phyloP scores from a whole-genome alignment of 2,888 invertebrate genomes.

The Gortyna flavago region DNA sequence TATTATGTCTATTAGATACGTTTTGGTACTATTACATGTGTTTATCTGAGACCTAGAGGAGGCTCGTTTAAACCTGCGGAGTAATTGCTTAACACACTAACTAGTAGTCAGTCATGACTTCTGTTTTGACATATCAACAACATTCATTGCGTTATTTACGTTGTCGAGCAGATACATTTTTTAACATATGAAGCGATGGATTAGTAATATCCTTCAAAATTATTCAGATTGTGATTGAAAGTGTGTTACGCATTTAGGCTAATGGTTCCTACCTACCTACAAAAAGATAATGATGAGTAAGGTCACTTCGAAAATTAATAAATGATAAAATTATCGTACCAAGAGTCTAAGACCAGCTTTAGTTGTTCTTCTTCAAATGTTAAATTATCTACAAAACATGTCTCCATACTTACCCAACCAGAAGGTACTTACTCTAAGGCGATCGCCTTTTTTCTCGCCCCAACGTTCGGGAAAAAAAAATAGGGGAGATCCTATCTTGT shows the following conservation, averaged over 20 bases:
- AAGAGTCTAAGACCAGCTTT: neutral
- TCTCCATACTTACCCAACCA: constrained; percentile 76
- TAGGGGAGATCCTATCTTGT: constrained; percentile 94
- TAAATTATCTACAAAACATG: neutral
- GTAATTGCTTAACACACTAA: neutral
- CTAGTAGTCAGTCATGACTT: neutral
- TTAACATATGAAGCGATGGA: neutral
- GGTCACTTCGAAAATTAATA: neutral
- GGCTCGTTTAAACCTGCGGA: neutral
- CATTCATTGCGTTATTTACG: neutral
- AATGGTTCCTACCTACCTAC: neutral
- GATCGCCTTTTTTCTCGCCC: constrained; percentile 89
- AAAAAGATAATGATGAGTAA: neutral
- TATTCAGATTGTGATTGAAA: neutral
- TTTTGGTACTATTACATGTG: neutral
- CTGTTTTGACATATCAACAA: neutral
- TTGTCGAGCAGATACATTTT: neutral
- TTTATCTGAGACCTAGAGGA: neutral
- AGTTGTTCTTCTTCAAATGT: neutral
- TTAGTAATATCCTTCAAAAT: neutral
- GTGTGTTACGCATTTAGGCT: too few relatives aligned
- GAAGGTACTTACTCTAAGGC: constrained; percentile 80
- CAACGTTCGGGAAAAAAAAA: constrained; percentile 84
- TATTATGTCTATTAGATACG: constrained; percentile 18
- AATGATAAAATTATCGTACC: neutral